Evolutionary conservation across 1,140 invertebrate species (phyloP).

Genomic region (Ylistrum balloti): DNA sequence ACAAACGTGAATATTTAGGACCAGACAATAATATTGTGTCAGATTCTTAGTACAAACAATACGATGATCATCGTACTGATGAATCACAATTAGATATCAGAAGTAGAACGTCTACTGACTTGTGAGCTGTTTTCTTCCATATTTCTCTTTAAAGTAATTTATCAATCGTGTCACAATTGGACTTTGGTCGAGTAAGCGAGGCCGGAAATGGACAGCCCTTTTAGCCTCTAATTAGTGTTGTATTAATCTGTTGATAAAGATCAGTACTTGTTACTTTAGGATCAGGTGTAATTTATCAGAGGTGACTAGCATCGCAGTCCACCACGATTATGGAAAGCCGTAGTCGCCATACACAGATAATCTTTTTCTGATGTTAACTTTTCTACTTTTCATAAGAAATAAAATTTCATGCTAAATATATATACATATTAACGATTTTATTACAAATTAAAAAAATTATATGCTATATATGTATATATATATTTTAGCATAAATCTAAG

Average conservation of each 20-base stretch:
- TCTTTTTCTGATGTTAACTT: background rate
- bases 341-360: background rate
- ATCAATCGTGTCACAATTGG: background rate
- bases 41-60: too few species aligned
- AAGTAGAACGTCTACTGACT: background rate
- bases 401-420: too few species aligned
- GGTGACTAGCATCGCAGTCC: background rate
- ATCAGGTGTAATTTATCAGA: slow-evolving; percentile 7
- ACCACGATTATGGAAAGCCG: background rate
- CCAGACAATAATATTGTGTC: too few species aligned
- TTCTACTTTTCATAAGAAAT: background rate
- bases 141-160: background rate
- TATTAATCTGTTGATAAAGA: background rate
- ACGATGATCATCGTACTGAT: background rate
- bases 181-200: background rate
- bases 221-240: background rate
- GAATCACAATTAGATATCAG: background rate
- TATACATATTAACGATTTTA: too few species aligned
- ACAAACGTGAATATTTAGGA: too few species aligned
- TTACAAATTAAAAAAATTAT: too few species aligned
- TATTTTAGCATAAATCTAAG: too few species aligned
- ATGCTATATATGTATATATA: too few species aligned
- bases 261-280: background rate
- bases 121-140: background rate
- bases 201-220: slow-evolving; percentile 12